Evolutionary conservation across 2,888 invertebrate species (phyloP), one percentile per base, ranked within the genome.

Genomic region (Ormyrus rosae): DNA sequence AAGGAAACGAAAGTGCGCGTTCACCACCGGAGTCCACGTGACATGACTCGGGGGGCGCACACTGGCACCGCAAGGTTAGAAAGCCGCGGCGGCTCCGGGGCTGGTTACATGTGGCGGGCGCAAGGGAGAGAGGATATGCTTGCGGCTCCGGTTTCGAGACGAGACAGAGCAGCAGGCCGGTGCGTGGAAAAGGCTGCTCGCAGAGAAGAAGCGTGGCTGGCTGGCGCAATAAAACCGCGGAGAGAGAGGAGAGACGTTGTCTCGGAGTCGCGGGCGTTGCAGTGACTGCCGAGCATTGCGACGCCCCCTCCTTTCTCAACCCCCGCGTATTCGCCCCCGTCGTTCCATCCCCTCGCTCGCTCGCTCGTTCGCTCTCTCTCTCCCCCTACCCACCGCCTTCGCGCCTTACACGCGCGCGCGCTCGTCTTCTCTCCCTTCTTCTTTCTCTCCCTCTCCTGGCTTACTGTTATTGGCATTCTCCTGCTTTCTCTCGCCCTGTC

Each of bases 211-310:
- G 50, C 56, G 45, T 45, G 34, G 45, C 53, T 11, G n/a, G 50
- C 58, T 11, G 55, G 67, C 51, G 13, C 45, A 64, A 13, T 53
- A 60, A 68, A 61, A 67, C 19, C 55, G 63, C 63, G 60, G 34
- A 2, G 11, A 45, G 56, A 6, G 51, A 56, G 58, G 46, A 3
- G 51, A 56, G 58, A 89, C 89, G 89, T 89, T 89, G 85, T 87
- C 88, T 87, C 87, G 88, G 61, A 73, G 78, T 88, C 89, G 89
- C 90, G 88, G 88, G 87, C 90, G 90, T 89, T 88, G 90, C 90
- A 90, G 89, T 90, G 90, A 90, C 90, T 90, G 90, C 85, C 88
- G 88, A 88, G 87, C 86, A 85, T 86, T 86, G 84, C 86, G 86
- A 77, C 85, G 83, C 85, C 86, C 86, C 87, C 82, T 81, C 83